Base-by-base conservation (phyloP, 2,888 invertebrate genomes). In the Luperina testacea region DNA sequence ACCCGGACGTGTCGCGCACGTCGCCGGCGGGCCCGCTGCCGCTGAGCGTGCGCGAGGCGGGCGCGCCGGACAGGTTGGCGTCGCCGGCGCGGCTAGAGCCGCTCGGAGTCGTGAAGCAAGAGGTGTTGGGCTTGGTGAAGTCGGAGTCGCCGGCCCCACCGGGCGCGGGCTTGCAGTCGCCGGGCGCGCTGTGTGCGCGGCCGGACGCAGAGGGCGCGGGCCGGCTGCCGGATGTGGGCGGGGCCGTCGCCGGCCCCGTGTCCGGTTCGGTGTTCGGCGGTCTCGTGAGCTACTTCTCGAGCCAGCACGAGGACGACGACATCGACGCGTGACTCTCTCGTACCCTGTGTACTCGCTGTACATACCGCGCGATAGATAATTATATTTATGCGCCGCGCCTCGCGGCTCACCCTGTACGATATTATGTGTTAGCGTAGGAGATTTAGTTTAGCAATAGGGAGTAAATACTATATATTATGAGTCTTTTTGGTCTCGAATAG, bases 251-350 rank as follows among this genome's bases (percentile, higher is more conserved):
- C 20, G 75, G 75, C 17, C 9, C 53, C 53, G 97, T 63, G 27
- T 75, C 84, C 51, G 98, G 98, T 72, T 85, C 85, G 27, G 99
- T 98, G 92, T 99, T 99, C 94, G 99, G 99, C 63, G 99, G 99
- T 8, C 97, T 99, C 90, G 99, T 99, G 80, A 99, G 98, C 94
- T 99, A 99, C 96, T 99, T 99, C 95, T 99, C 99, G 89, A 98
- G 98, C 92, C 99, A 99, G 95, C 97, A 97, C 89, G 98, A 99
- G 94, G 99, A 99, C 92, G 98, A 99, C 93, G 98, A 99, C 95
- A 97, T 98, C 91, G 98, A 98, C 94, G 97, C 94, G 85, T 96
- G 94, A 77, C 64, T 77, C 63, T 38, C 71, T 15, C 45, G 77
- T 57, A 77, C 64, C 45, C 38, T 6, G 71, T 20, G 72, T 59